Conservation (phyloP, 1,140 invertebrate genomes). For the Conus betulinus region DNA sequence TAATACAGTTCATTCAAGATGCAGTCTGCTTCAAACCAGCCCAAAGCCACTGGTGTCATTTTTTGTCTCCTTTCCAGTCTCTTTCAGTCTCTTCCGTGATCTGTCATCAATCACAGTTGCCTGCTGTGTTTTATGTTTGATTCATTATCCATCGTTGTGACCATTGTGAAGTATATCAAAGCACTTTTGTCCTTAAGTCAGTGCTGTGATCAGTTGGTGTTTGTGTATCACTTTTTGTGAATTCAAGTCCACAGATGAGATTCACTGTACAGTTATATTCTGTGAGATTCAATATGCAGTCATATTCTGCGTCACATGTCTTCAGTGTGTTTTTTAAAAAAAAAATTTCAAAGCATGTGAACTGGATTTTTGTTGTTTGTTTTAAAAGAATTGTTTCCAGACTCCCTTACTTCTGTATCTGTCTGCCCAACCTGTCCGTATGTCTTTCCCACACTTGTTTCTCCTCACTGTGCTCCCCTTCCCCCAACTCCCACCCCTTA, state of each 20-base stretch:
- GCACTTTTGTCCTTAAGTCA: neutral
- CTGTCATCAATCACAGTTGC: neutral
- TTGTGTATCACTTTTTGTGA: neutral
- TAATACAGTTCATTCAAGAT: neutral
- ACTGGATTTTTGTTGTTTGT: too few relatives aligned
- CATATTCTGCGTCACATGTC: neutral
- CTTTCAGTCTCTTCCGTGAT: neutral
- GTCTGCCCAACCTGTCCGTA: too few relatives aligned
- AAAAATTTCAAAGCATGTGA: neutral
- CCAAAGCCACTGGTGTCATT: neutral
- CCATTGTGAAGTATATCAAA: neutral
- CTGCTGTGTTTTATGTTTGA: neutral
- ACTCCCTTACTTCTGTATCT: too few relatives aligned
- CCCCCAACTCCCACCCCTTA: too few relatives aligned
- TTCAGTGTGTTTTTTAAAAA: neutral
- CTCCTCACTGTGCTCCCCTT: too few relatives aligned
- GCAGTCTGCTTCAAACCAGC: constrained; percentile 29
- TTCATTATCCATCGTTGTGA: neutral
- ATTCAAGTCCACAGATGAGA: neutral
- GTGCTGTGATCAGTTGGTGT: neutral
- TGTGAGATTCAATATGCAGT: neutral
- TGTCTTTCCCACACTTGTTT: too few relatives aligned
- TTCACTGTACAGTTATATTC: neutral
- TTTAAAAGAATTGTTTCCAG: too few relatives aligned
- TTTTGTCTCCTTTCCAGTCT: neutral